Base-by-base conservation (phyloP, 23 tunicate species). In the Ciona savignyi region DNA sequence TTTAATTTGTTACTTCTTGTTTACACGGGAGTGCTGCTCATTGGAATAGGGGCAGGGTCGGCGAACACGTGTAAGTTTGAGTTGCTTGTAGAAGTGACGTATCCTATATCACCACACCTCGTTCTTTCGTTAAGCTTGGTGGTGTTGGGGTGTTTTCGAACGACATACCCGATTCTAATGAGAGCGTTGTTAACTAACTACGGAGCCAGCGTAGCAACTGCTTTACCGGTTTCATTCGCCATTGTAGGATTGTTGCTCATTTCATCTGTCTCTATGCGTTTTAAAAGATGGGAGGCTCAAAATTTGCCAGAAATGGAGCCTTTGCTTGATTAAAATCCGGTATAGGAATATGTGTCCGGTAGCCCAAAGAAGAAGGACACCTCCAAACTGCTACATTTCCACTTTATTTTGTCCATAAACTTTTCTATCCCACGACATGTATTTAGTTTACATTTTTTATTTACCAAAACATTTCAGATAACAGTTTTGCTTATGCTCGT, bases 51-150 rank as follows among this genome's bases (percentile, higher is more conserved):
- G 29, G 70, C 61, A 25, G 79, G 79, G 1, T 27, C 51, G 2
- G n/a, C 60, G 1, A 23, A 29, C 11, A 28, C 67, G 30, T 27
- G 28, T 2, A 2, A 62, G 1, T 75, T 63, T 25, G 79, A 75
- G 22, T 48, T 75, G 48, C 49, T 75, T 23, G 70, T 51, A 1
- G 79, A 75, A 30, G 70, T 75, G 1, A 35, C 79, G 19, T 75
- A 75, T 25, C 79, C 79, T 0, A 30, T 27, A 23, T 51, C 79
- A 63, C 22, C 70, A 1, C 25, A 62, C 11, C 64, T 49, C 9
- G 79, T 75, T 22, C 62, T 49, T 9, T 51, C 61, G 70, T 30
- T 75, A 2, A 23, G 27, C 69, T 31, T 75, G 49, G 30, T 75
- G 1, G 35, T 66, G 1, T 2, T 75, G 34, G 79, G 79, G 19